phyloP scores from a whole-genome alignment of 2,888 invertebrate species.

The Acleris holmiana region DNA sequence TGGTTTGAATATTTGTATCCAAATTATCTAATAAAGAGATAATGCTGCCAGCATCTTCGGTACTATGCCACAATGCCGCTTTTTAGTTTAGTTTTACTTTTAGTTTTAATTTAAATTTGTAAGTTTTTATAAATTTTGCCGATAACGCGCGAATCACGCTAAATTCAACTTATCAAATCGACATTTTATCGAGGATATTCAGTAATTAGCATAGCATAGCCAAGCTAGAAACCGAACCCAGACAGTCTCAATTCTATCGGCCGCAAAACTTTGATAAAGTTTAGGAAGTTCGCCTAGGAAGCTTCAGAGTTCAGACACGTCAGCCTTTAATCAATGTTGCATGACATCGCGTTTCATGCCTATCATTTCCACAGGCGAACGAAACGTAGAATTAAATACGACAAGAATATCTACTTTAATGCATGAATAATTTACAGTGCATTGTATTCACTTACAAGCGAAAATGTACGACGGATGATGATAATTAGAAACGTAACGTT shows the following conservation, averaged over 20 bases:
- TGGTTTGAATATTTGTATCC: too few species aligned
- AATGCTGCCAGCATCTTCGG: too few species aligned
- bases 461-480: constrained; percentile 21
- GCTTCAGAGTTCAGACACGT: not conserved
- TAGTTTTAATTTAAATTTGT: too few species aligned
- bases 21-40: too few species aligned
- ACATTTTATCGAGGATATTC: constrained; percentile 3
- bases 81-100: too few species aligned
- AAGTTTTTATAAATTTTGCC: too few species aligned
- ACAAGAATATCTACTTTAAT: constrained; percentile 9
- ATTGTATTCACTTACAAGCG: constrained; percentile 24
- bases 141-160: not conserved
- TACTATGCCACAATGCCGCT: too few species aligned
- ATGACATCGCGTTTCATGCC: constrained; percentile 2
- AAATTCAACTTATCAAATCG: not conserved
- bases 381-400: constrained; percentile 5
- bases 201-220: not conserved
- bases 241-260: constrained; percentile 11
- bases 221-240: not conserved
- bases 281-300: constrained; percentile 8
- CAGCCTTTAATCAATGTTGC: constrained; percentile 3
- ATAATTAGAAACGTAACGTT: constrained; percentile 19
- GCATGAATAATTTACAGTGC: constrained; percentile 15
- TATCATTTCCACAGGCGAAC: constrained; percentile 7
- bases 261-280: not conserved